phyloP scores from a whole-genome alignment of 2,113 vertebrate genomes.

The Mustela lutreola region DNA sequence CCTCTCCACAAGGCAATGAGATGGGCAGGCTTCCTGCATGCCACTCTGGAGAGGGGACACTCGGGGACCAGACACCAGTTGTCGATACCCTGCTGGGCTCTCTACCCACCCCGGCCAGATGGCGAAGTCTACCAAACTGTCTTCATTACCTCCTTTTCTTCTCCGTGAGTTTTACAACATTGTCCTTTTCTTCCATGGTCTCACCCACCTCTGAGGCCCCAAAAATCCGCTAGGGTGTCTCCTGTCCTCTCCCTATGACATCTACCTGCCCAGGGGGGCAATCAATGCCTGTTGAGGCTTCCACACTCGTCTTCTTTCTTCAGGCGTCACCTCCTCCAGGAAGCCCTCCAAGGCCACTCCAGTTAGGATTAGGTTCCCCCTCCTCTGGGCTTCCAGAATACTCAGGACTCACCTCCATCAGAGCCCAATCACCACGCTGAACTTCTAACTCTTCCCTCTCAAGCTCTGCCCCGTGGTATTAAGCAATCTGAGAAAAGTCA shows the following conservation, averaged over 20 bases:
- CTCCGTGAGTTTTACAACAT: not conserved
- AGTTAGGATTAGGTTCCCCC: not conserved
- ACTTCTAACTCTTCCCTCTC: not conserved
- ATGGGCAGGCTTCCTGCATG: rapidly evolving
- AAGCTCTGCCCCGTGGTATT: rapidly evolving
- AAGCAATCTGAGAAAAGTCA: not conserved
- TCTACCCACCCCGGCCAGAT: not conserved
- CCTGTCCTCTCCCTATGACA: not conserved
- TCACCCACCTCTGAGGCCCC: not conserved
- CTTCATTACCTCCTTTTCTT: too few species aligned
- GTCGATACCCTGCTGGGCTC: rapidly evolving
- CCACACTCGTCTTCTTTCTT: not conserved
- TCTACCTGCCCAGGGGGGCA: too few species aligned
- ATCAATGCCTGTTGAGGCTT: not conserved
- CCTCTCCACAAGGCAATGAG: rapidly evolving
- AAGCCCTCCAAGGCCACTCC: not conserved
- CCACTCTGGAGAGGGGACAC: rapidly evolving
- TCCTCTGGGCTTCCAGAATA: too few species aligned
- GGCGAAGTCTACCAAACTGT: rapidly evolving
- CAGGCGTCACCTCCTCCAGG: not conserved
- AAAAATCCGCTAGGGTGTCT: too few species aligned
- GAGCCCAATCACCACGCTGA: rapidly evolving
- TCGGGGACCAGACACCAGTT: rapidly evolving
- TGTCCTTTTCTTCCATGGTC: not conserved
- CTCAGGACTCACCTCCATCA: too few species aligned